A percentile compares a stretch with the other conserved stretches of the same genome.
Conservation (phyloP, 1,140 invertebrate species). For the Drosophila nigromelanica region DNA sequence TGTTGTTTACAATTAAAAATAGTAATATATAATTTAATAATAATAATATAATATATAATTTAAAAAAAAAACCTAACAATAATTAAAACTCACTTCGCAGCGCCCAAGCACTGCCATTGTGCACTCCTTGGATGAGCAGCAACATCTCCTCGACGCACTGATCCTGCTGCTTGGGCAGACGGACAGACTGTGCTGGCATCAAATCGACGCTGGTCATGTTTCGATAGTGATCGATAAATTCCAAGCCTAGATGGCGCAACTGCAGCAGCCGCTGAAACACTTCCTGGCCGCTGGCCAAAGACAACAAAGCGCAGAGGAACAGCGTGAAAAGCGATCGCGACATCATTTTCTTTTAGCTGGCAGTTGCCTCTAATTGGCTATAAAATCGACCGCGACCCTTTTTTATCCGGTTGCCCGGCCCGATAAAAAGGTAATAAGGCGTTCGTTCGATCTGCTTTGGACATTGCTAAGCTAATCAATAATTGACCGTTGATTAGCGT, state of each 20-base stretch:
- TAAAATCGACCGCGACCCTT: too few relatives aligned
- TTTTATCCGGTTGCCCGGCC: conserved; percentile 7
- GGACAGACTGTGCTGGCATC: background rate
- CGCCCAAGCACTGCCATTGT: conserved; percentile 38
- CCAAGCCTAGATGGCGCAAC: conserved; percentile 39
- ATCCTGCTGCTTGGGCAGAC: conserved; percentile 31
- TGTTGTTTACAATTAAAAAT: too few relatives aligned
- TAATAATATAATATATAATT: too few relatives aligned
- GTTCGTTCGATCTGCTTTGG: background rate
- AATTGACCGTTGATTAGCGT: conserved; percentile 1
- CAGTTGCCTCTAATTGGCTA: background rate
- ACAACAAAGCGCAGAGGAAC: conserved; percentile 3
- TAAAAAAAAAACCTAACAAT: too few relatives aligned
- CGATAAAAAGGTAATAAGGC: background rate
- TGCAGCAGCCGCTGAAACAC: conserved; percentile 32
- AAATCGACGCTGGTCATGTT: conserved; percentile 37
- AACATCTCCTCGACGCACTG: conserved; percentile 45
- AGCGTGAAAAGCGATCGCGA: background rate
- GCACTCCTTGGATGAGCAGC: conserved; percentile 21
- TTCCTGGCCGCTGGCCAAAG: background rate
- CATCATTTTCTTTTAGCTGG: background rate
- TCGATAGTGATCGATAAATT: conserved; percentile 36
- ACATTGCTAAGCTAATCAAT: background rate
- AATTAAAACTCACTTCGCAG: conserved; percentile 20
- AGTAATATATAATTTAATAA: too few relatives aligned